Evolutionary conservation across 2,797 vertebrate genomes (phyloP).

Genomic region (Gambelia wislizenii): DNA sequence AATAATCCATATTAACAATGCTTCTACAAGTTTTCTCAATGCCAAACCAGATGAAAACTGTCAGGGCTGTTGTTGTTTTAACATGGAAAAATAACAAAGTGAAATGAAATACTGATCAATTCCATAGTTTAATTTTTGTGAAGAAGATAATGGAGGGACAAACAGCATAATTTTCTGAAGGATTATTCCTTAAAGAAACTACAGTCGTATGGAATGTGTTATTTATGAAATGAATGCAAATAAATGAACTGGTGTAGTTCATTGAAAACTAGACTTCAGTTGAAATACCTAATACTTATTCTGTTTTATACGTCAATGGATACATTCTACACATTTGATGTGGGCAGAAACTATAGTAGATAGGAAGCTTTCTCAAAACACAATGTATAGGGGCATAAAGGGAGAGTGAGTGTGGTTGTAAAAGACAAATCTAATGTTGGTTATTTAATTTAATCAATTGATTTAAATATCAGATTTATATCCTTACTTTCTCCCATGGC

Average conservation of each 20-base stretch:
- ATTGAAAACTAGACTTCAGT: neutral
- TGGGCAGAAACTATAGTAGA: constrained; percentile 33
- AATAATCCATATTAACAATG: constrained; percentile 19
- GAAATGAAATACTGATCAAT: neutral
- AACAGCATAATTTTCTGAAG: neutral
- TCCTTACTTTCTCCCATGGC: too few species aligned
- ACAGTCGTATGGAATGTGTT: neutral
- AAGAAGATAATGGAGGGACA: neutral
- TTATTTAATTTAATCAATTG: too few species aligned
- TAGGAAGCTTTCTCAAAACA: neutral
- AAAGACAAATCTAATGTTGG: neutral
- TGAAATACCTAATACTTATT: neutral
- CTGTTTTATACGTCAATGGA: neutral
- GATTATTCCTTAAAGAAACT: neutral
- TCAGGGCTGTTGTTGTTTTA: neutral
- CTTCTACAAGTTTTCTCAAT: constrained; percentile 4
- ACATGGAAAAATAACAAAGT: neutral
- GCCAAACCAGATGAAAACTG: neutral
- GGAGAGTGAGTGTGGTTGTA: neutral
- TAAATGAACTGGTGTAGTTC: neutral
- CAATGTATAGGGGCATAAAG: neutral
- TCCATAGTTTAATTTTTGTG: neutral
- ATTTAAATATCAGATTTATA: too few species aligned
- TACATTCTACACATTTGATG: constrained; percentile 28
- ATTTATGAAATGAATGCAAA: neutral